Evolutionary conservation across 2,113 vertebrate species (phyloP), one percentile per base, ranked within the genome.

Genomic region (Rhombomys opimus): DNA sequence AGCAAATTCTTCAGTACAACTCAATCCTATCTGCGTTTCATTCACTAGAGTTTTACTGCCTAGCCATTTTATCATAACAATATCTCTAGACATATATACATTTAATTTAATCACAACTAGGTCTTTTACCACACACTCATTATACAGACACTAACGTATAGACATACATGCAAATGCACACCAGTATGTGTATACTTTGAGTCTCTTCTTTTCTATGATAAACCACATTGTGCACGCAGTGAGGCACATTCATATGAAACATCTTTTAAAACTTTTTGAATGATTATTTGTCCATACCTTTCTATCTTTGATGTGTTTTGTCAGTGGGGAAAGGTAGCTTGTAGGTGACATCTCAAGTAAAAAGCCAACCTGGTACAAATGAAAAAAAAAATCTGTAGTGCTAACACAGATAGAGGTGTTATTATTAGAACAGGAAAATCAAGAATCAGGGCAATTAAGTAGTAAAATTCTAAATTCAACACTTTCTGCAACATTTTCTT

Each of bases 301-400:
- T 87, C 27, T 11, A 52, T 72, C 35, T 91, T 88, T 90, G 30
- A 70, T 38, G 30, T 93, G 41, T 89, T 20, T 68, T 90, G 30
- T 27, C 52, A 20, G 1, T 13, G 9, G 7, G 27, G 1, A 23
- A 11, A 0, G 1, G 27, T 6, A n/a, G 50, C 11, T 57, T 15
- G 7, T 50, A 73, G 7, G 86, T 75, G 35, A 61, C 3, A 67
- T 50, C 72, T 20, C 38, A 80, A 80, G 27, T 61, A 77, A 41
- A 90, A 23, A 10, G 75, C 32, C 1, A 1, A 70, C 18, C 50
- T 90, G 63, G 14, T 67, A 65, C 17, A 88, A 63, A 73, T 61
- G 68, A 86, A 77, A 91, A 68, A 30, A 73, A 23, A 12, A 18
- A 14, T 63, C 0, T 67, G 35, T 5, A 67, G 6, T 4, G 17